A percentile compares a stretch with the other conserved stretches of the same genome.
These are phyloP conservation scores for Lophotis ruficrista DNA, from an alignment of 2,113 vertebrate genomes.

Conservation along the genomic window DNA sequence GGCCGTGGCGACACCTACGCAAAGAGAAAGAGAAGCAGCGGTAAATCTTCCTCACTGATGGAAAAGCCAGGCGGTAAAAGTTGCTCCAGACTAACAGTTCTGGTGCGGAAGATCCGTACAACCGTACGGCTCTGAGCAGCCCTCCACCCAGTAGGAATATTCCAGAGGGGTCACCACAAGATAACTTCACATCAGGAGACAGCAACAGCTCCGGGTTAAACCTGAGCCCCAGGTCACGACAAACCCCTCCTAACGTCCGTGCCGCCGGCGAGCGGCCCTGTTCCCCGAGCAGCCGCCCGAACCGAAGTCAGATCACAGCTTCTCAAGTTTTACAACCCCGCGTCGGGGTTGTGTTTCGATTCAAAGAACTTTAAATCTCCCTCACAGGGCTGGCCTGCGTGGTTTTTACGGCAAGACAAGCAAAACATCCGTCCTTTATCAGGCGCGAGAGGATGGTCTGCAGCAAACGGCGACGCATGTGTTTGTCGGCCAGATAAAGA, in stretches of 20 bases:
- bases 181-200: not conserved
- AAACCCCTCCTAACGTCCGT: not conserved
- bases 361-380: not conserved
- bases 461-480: not conserved
- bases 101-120: not conserved
- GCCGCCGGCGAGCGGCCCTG: not conserved
- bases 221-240: not conserved
- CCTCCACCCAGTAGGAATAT: accelerated
- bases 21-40: not conserved
- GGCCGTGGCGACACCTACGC: slow-evolving; percentile 91
- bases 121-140: not conserved
- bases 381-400: not conserved
- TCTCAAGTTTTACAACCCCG: not conserved
- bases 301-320: not conserved
- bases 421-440: not conserved
- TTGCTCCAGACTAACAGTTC: not conserved
- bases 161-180: not conserved
- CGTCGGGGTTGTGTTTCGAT: not conserved
- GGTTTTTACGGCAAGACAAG: not conserved
- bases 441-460: not conserved
- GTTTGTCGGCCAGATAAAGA: not conserved
- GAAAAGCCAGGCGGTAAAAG: not conserved
- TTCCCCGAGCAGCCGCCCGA: not conserved
- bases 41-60: not conserved
- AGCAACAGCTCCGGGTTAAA: not conserved